phyloP scores from a whole-genome alignment of 1,140 invertebrate species.

The Cecropterus lyciades region DNA sequence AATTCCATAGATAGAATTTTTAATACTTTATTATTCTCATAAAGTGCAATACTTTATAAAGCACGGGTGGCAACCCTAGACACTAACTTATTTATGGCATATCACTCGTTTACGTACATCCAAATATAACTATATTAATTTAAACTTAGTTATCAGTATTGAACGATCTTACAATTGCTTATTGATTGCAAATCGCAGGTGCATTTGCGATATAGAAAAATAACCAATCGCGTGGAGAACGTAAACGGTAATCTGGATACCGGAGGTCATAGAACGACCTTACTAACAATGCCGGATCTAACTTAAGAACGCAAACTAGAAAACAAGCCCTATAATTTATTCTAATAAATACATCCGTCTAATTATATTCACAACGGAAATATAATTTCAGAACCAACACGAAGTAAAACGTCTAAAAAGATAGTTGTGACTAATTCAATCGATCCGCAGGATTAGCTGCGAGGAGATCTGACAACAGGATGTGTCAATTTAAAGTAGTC shows the following conservation, averaged over 20 bases:
- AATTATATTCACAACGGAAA: constrained; percentile 39
- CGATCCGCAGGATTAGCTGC: constrained; percentile 62
- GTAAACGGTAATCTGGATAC: constrained; percentile 19
- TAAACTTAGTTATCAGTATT: constrained; percentile 6
- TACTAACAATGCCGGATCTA: constrained; percentile 48
- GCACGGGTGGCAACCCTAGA: too few species aligned
- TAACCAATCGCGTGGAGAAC: constrained; percentile 19
- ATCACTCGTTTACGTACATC: neutral
- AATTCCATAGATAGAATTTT: too few species aligned
- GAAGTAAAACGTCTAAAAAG: constrained; percentile 42
- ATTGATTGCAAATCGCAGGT: constrained; percentile 12
- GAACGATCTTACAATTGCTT: constrained; percentile 10
- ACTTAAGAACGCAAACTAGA: constrained; percentile 12
- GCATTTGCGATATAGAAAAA: constrained; percentile 23
- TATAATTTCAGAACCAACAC: constrained; percentile 41
- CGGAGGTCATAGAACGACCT: constrained; percentile 49
- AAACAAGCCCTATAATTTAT: neutral
- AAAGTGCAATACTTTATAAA: too few species aligned
- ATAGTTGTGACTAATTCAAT: constrained; percentile 61
- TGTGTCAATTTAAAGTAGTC: constrained; percentile 74
- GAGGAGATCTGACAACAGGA: constrained; percentile 74
- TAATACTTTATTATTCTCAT: too few species aligned
- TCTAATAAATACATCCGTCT: constrained; percentile 15
- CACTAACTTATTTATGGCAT: too few species aligned
- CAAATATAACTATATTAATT: neutral